Evolutionary conservation across 2,888 invertebrate species (phyloP), one percentile per base, ranked within the genome.

Genomic region (Caenorhabditis sp.): DNA sequence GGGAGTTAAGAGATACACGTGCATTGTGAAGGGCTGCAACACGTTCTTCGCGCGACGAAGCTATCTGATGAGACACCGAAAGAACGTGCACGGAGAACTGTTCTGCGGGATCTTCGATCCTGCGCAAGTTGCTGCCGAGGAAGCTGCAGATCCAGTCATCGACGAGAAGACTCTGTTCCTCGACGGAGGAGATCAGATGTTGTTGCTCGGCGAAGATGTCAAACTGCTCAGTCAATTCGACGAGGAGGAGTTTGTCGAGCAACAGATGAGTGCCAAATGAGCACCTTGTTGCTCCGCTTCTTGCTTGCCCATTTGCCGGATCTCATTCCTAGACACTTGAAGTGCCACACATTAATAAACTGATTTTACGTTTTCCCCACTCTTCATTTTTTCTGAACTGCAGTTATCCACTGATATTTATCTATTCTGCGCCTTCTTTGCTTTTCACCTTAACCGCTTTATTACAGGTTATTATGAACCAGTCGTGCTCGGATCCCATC

Each of bases 1-100:
- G 8, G 82, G 79, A 22, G 45, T 82, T n/a, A 84, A 80, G 32
- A 43, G 82, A 68, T 82, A 79, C 43, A 26, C 56, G 24, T 79
- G 80, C 52, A 15, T 24, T 5, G 77, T 76, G 3, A 59, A 56
- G 27, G 68, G 41, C 17, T 70, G 75, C 27, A 24, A 15, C 1
- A 30, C 50, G 0, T 30, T 53, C 4, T 77, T 77, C 35, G 56
- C 77, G 1, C 27, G 77, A 15, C 26, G 72, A 15, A n/a, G 6
- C 6, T 65, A 55, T 41, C 43, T 77, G 30, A 72, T 66, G 61
- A 50, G 43, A 32, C 77, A 77, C 20, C 66, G 66, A 1, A 41
- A 43, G 26, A 48, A 46, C 11, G 30, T 32, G 13, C 77, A 77
- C 39, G 52, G 45, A 3, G 50, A 77, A 4, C 3, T 52, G 0